phyloP scores from a whole-genome alignment of 2,113 vertebrate genomes.

The Xyrauchen texanus region DNA sequence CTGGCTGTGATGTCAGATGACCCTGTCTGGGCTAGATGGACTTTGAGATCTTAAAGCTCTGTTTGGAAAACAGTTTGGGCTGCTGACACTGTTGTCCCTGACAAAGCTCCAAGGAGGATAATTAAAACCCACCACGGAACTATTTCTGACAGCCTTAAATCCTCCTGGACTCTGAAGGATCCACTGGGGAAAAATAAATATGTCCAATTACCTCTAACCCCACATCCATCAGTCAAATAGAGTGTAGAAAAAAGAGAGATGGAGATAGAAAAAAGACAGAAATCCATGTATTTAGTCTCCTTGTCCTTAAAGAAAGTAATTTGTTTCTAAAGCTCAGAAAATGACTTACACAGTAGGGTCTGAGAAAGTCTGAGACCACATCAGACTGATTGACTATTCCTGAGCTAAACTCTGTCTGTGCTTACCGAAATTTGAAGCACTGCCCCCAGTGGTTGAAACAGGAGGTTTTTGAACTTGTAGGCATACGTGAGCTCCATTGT shows the following conservation, averaged over 20 bases:
- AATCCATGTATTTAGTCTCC: constrained; percentile 2
- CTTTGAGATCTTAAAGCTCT: constrained; percentile 50
- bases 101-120: constrained; percentile 67
- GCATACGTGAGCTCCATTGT: too few species aligned
- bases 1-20: constrained; percentile 56
- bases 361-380: too few species aligned
- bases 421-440: too few species aligned
- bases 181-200: constrained; percentile 57
- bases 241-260: background rate
- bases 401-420: too few species aligned
- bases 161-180: constrained; percentile 67
- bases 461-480: too few species aligned
- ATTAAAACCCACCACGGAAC: constrained; percentile 62
- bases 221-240: constrained; percentile 39
- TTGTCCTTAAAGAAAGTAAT: constrained; percentile 2
- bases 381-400: too few species aligned
- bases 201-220: constrained; percentile 65
- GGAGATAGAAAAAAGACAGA: background rate
- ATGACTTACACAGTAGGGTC: background rate
- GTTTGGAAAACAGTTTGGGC: constrained; percentile 52
- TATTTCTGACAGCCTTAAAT: constrained; percentile 62
- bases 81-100: constrained; percentile 55
- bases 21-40: constrained; percentile 64
- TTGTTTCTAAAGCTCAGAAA: background rate
- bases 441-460: too few species aligned